Evolutionary conservation across 2,797 vertebrate genomes (phyloP).

Genomic region (Fringilla coelebs): DNA sequence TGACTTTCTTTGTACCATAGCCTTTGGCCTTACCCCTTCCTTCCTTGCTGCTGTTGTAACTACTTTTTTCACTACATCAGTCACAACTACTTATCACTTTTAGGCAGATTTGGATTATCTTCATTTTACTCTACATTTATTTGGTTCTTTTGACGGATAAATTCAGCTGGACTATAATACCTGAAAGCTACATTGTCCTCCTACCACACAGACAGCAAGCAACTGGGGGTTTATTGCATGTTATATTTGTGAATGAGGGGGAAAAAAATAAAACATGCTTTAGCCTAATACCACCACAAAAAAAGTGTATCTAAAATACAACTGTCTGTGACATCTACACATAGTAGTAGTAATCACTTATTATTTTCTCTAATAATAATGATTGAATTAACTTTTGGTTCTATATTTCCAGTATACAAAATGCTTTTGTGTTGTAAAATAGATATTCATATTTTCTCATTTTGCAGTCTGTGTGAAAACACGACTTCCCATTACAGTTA

Average conservation of each 20-base stretch:
- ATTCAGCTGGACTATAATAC: background rate
- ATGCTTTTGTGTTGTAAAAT: background rate
- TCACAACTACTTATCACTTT: background rate
- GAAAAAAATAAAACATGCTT: background rate
- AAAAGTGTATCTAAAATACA: background rate
- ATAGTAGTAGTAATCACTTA: background rate
- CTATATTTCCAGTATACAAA: background rate
- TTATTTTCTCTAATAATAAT: background rate
- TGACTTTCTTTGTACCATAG: fast-evolving
- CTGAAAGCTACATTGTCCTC: background rate
- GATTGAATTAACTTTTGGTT: background rate
- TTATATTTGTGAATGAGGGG: background rate
- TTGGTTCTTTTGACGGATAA: background rate
- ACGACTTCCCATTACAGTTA: background rate
- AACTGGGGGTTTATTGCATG: background rate
- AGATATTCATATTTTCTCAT: background rate
- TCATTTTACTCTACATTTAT: background rate
- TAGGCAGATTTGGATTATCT: background rate
- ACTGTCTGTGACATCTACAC: background rate
- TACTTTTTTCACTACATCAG: background rate
- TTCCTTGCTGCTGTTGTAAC: background rate
- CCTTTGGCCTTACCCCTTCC: background rate
- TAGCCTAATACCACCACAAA: background rate
- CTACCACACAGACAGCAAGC: background rate
- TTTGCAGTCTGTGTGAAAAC: background rate